Conservation (phyloP, 2,797 vertebrate genomes). For the Nannoperca obscura region DNA sequence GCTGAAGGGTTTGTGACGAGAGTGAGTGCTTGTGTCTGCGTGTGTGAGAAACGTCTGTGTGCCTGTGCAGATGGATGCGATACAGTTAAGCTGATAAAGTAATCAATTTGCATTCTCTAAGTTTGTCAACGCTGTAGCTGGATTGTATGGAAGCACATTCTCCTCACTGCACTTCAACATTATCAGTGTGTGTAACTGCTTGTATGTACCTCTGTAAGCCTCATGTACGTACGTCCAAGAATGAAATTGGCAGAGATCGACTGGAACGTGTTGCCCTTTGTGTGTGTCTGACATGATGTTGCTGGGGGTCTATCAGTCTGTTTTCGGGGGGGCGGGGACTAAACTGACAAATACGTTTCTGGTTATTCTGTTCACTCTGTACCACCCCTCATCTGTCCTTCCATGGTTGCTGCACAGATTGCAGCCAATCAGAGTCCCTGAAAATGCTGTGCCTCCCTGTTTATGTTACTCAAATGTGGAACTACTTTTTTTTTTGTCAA, state of each 20-base stretch:
- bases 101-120: conserved; percentile 74
- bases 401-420: neutral
- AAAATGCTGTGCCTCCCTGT: conserved; percentile 27
- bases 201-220: conserved; percentile 54
- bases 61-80: conserved; percentile 71
- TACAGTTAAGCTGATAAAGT: conserved; percentile 65
- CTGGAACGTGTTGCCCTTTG: conserved; percentile 42
- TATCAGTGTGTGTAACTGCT: conserved; percentile 63
- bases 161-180: conserved; percentile 67
- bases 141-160: conserved; percentile 66
- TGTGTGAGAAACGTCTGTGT: conserved; percentile 58
- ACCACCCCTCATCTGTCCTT: conserved; percentile 10
- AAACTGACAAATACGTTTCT: conserved; percentile 50
- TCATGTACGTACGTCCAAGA: conserved; percentile 51
- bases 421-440: conserved; percentile 23
- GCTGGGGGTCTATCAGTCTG: conserved; percentile 38
- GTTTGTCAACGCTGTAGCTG: conserved; percentile 75
- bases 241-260: conserved; percentile 41
- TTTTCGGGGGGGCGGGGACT: conserved; percentile 35
- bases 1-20: conserved; percentile 20
- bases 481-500: neutral
- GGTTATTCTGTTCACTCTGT: conserved; percentile 42
- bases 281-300: conserved; percentile 49
- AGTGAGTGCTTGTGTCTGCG: conserved; percentile 51
- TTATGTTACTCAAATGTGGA: conserved; percentile 12